Conservation (phyloP, 2,888 invertebrate species). For the Rhogogaster chlorosoma region DNA sequence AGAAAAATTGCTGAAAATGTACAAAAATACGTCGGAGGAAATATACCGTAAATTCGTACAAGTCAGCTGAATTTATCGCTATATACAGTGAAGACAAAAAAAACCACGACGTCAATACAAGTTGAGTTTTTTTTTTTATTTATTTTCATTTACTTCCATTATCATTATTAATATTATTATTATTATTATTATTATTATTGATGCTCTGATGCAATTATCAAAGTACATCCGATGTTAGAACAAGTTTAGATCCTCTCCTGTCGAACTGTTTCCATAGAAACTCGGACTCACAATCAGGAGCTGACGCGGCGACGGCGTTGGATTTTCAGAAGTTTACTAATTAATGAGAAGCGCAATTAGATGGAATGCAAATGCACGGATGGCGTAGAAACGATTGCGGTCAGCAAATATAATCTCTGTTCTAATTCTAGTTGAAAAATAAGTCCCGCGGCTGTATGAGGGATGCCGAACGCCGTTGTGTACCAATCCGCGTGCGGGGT, state of each 20-base stretch:
- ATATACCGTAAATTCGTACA: background rate
- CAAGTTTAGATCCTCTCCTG: background rate
- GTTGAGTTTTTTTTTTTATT: background rate
- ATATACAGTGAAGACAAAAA: background rate
- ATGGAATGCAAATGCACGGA: conserved; percentile 53
- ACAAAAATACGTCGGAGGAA: background rate
- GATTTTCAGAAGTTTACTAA: conserved; percentile 63
- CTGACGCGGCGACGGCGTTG: conserved; percentile 17
- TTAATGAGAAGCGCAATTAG: conserved; percentile 67
- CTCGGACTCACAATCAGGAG: background rate
- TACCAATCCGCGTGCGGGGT: background rate
- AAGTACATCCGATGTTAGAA: background rate
- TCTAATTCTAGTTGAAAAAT: background rate
- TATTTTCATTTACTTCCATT: background rate
- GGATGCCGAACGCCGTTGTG: background rate
- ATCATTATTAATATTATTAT: background rate
- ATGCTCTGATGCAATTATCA: background rate
- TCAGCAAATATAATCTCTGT: background rate
- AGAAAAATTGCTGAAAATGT: background rate
- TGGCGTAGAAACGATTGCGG: background rate
- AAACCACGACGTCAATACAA: background rate
- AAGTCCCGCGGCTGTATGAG: background rate
- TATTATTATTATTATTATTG: background rate
- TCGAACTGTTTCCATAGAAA: background rate
- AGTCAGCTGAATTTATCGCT: conserved; percentile 14